Conservation (phyloP, 2,888 invertebrate species). For the Iphiclides podalirius region DNA sequence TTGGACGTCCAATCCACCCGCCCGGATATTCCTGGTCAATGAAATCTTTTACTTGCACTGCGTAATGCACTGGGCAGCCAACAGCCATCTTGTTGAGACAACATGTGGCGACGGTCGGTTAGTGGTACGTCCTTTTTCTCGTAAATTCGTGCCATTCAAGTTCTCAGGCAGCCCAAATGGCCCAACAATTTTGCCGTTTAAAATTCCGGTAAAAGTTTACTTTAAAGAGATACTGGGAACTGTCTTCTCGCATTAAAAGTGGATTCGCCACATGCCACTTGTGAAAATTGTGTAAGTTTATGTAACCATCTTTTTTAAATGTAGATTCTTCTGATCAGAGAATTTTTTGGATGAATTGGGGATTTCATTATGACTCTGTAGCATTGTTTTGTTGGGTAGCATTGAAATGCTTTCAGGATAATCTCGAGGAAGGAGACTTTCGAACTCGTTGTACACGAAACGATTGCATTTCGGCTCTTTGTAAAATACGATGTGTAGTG, state of each 20-base stretch:
- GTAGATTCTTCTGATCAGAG: background rate
- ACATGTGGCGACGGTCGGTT: background rate
- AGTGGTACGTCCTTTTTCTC: background rate
- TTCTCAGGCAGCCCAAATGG: constrained; percentile 18
- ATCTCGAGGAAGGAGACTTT: no score
- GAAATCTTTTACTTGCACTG: no score
- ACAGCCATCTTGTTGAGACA: no score
- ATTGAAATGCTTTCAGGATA: no score
- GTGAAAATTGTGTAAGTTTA: constrained; percentile 26
- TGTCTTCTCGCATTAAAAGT: constrained; percentile 27
- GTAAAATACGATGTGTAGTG: background rate
- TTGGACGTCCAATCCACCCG: no score
- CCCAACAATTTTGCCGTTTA: constrained; percentile 24
- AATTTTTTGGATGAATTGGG: no score
- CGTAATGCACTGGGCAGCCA: no score
- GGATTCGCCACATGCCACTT: constrained; percentile 27
- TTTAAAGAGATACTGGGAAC: constrained; percentile 31
- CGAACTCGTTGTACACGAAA: no score
- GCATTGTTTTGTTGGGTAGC: no score
- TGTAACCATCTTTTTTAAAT: constrained; percentile 27
- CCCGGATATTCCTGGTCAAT: background rate
- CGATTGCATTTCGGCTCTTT: no score
- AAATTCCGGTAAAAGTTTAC: constrained; percentile 30
- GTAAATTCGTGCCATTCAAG: constrained; percentile 5
- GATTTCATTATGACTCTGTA: no score